Evolutionary conservation across 2,888 invertebrate species (phyloP), one percentile per base, ranked within the genome.

Genomic region (Piscicola geometra): DNA sequence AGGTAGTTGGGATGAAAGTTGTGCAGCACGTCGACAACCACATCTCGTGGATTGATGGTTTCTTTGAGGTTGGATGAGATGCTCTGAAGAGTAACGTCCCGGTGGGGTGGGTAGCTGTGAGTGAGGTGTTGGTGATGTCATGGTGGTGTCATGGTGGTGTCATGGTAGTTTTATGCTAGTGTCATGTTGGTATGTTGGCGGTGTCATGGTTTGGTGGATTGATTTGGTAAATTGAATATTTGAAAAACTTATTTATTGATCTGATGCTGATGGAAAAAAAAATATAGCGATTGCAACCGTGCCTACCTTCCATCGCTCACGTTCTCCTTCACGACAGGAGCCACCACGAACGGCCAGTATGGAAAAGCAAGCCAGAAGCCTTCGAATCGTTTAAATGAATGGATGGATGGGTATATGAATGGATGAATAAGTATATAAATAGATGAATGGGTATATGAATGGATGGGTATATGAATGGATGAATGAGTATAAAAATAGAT

Each of bases 1-100:
- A 99, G 98, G 88, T 99, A 99, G 86, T 99, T 95, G 75, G 99
- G 99, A 89, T 99, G 99, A 90, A 98, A 98, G 88, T 98, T 98
- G 87, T 98, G 97, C 35, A 86, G 84, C 56, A 86, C 85, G 77
- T 86, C 99, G 83, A 97, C 97, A 96, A 99, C 97, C 86, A 99
- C 99, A 88, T 99, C 99, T 76, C 69, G 78, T 1, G 87, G 88
- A 80, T 88, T 88, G 86, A 88, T 88, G 18, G 87, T 88, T 81
- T 88, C 89, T 90, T 80, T 98, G 82, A 99, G 90, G 87, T 96
- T 98, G 87, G 93, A 94, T 75, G 96, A 96, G 87, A 99, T 99
- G 84, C 96, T 96, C 88, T 98, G 98, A 92, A 99, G 95, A 50
- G 97, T 98, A 80, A 98, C 95, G 76, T 3, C 32, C 30, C 32